Evolutionary conservation across 2,888 invertebrate species (phyloP).

Genomic region (Callyntrura sp.): DNA sequence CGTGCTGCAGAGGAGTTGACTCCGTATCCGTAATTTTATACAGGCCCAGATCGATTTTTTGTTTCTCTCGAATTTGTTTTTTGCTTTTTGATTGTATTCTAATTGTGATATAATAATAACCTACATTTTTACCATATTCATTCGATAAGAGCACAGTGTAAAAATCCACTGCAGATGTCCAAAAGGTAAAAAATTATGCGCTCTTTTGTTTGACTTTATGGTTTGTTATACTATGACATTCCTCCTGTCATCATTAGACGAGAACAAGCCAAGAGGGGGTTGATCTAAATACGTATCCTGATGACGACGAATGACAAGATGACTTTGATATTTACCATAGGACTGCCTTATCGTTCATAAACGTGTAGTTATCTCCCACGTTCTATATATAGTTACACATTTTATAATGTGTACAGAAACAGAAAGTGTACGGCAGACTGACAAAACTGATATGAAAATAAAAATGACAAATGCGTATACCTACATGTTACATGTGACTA

Average conservation of each 20-base stretch:
- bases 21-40: not conserved
- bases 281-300: not conserved
- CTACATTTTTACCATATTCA: not conserved
- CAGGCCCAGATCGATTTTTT: not conserved
- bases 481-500: not conserved
- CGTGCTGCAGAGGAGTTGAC: not conserved
- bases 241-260: slow-evolving; percentile 62
- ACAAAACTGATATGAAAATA: slow-evolving; percentile 10
- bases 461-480: not conserved
- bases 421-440: slow-evolving; percentile 15
- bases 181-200: slow-evolving; percentile 5
- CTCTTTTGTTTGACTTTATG: slow-evolving; percentile 58
- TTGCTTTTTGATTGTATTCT: slow-evolving; percentile 56
- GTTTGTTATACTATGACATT: slow-evolving; percentile 72
- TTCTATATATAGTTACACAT: not conserved
- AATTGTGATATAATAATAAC: slow-evolving; percentile 63
- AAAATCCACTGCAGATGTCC: slow-evolving; percentile 18
- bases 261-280: slow-evolving; percentile 3
- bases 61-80: not conserved
- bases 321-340: slow-evolving; percentile 35
- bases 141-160: too few relatives aligned
- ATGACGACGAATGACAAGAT: slow-evolving; percentile 7
- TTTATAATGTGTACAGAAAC: not conserved
- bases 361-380: slow-evolving; percentile 17
- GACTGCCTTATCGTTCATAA: slow-evolving; percentile 31